Base-by-base conservation (phyloP, 2,113 vertebrate genomes). In the Phalacrocorax aristotelis region DNA sequence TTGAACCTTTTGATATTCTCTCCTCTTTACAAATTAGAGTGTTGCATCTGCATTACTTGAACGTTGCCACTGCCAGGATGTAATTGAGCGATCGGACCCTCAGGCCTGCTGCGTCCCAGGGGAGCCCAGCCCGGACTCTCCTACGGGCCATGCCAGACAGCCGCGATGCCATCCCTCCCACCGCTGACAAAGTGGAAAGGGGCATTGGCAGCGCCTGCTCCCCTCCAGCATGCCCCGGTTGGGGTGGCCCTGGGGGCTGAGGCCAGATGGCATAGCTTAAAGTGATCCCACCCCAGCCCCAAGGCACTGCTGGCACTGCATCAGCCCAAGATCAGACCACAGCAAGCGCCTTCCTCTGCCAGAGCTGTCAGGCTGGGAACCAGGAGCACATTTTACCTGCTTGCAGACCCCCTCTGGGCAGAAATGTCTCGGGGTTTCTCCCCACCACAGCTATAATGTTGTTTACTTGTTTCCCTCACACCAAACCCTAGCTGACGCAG, bases 231-330 rank as follows among this genome's bases (percentile, higher is more conserved):
- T 7, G 48, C 66, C 84, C 57, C 0, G 3, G 11, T 5, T 72
- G 49, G n/a, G 52, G 49, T n/a, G 34, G 54, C 95, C 75, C 78
- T 0, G 0, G 92, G 74, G 93, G 86, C 82, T 4, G 62, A 9
- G 34, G 40, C 70, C 96, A 95, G 84, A 95, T 96, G 95, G 90
- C 82, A 42, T 80, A 58, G 92, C 92, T 80, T 85, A 42, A 85
- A 76, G 96, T 46, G 0, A 90, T 85, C 68, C 90, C 71, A 46
- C 57, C 40, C 58, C 84, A 80, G 93, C 92, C 82, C 93, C 66
- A 77, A 15, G 92, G 93, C 93, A 72, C 40, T 94, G 48, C 81
- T 91, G 93, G 91, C 81, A 72, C 25, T 1, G 1, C 46, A 57
- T 74, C 96, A 87, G 52, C 74, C 72, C 0, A 2, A 0, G 18